These are phyloP conservation scores for Psilopogon haemacephalus DNA, from an alignment of 2,113 vertebrate genomes.

Conservation along the genomic window DNA sequence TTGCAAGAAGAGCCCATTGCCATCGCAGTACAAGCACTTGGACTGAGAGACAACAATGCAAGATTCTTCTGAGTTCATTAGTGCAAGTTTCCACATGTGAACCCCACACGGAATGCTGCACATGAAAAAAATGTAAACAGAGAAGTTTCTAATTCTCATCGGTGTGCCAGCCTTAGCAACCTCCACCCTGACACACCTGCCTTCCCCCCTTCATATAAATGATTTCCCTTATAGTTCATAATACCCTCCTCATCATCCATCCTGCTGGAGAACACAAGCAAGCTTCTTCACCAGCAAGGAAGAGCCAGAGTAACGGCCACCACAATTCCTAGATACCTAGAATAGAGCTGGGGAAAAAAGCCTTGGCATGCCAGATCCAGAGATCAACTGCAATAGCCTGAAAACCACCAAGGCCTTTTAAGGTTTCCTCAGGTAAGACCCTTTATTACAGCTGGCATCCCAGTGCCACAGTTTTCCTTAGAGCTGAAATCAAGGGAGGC, in stretches of 20 bases:
- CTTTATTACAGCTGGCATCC: slow-evolving; percentile 21
- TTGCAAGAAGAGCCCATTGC: slow-evolving; percentile 76
- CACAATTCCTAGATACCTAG: not conserved
- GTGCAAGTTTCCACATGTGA: slow-evolving; percentile 73
- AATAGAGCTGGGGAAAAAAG: slow-evolving; percentile 14
- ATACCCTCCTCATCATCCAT: slow-evolving; percentile 8
- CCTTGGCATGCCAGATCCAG: not conserved
- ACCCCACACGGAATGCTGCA: slow-evolving; percentile 71
- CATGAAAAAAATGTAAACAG: slow-evolving; percentile 74
- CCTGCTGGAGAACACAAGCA: slow-evolving; percentile 6
- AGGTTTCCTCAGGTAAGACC: slow-evolving; percentile 13
- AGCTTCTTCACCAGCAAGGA: slow-evolving; percentile 44
- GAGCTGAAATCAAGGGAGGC: slow-evolving; percentile 14
- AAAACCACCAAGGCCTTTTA: not conserved
- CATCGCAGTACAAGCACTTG: slow-evolving; percentile 68
- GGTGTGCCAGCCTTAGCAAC: slow-evolving; percentile 32
- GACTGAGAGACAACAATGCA: slow-evolving; percentile 69
- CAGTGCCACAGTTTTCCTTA: not conserved
- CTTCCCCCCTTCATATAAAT: slow-evolving; percentile 51
- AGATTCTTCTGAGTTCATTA: slow-evolving; percentile 73
- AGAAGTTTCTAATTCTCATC: slow-evolving; percentile 55
- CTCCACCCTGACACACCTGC: not conserved
- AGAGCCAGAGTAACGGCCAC: slow-evolving; percentile 40
- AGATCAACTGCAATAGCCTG: slow-evolving; percentile 4
- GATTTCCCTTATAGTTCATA: slow-evolving; percentile 25